Conservation (phyloP, 2,888 invertebrate species). For the Tiliacea citrago region DNA sequence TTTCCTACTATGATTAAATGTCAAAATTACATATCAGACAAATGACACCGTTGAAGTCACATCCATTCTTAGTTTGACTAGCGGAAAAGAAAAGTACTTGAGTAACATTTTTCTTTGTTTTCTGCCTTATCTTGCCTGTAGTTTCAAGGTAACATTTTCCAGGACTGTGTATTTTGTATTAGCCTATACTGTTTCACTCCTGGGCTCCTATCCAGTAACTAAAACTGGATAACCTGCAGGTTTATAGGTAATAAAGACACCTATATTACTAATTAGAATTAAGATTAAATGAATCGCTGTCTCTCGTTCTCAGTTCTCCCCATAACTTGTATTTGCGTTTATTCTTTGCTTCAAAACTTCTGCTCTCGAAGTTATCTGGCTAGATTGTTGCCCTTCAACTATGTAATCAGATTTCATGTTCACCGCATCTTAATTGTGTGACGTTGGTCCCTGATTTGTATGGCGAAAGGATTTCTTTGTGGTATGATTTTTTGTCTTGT, state of each 20-base stretch:
- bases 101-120: neutral
- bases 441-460: constrained; percentile 31
- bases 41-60: neutral
- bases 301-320: constrained; percentile 8
- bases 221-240: too few species aligned
- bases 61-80: too few species aligned
- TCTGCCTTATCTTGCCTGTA: neutral
- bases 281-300: constrained; percentile 10
- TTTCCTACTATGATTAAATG: neutral
- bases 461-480: constrained; percentile 53
- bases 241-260: too few species aligned
- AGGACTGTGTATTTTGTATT: neutral
- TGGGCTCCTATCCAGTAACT: neutral
- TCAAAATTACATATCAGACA: neutral
- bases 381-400: constrained; percentile 62
- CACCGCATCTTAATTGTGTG: constrained; percentile 58
- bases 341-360: constrained; percentile 54
- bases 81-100: neutral
- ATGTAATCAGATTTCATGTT: constrained; percentile 65
- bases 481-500: constrained; percentile 1
- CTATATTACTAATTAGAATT: constrained; percentile 7
- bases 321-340: constrained; percentile 53
- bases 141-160: too few species aligned
- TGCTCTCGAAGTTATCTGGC: constrained; percentile 65
- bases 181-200: too few species aligned